Conservation (phyloP, 2,888 invertebrate species). For the Xylota sylvarum region DNA sequence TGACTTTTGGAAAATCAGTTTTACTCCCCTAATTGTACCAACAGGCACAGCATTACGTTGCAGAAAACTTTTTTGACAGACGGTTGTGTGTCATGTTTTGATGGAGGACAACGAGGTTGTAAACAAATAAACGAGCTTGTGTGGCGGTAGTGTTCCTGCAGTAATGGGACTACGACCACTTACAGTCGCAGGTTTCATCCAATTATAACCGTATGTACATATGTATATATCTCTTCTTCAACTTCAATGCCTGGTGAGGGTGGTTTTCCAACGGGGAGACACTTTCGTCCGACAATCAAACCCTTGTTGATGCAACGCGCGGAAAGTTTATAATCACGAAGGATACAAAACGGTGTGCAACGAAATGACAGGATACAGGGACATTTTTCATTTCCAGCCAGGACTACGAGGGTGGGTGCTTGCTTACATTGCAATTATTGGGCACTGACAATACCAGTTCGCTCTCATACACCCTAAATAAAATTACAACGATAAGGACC, state of each 20-base stretch:
- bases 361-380: constrained; percentile 42
- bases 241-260: constrained; percentile 39
- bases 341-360: constrained; percentile 9
- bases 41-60: constrained; percentile 64
- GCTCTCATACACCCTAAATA: constrained; percentile 43
- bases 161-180: constrained; percentile 54
- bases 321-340: not conserved
- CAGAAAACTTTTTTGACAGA: constrained; percentile 68
- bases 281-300: constrained; percentile 43
- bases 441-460: constrained; percentile 44
- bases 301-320: constrained; percentile 26
- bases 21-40: constrained; percentile 73
- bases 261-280: constrained; percentile 41
- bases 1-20: constrained; percentile 75
- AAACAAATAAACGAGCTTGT: constrained; percentile 67
- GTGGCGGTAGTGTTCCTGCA: constrained; percentile 36
- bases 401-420: constrained; percentile 5
- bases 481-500: constrained; percentile 69
- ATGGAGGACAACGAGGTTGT: constrained; percentile 76
- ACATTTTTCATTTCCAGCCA: constrained; percentile 7
- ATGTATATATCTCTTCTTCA: not conserved
- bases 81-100: constrained; percentile 73
- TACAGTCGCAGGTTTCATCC: constrained; percentile 62
- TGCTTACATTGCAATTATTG: constrained; percentile 53
- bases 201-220: constrained; percentile 56